Evolutionary conservation across 2,113 vertebrate genomes (phyloP).

Genomic region (Sakesphorus luctuosus): DNA sequence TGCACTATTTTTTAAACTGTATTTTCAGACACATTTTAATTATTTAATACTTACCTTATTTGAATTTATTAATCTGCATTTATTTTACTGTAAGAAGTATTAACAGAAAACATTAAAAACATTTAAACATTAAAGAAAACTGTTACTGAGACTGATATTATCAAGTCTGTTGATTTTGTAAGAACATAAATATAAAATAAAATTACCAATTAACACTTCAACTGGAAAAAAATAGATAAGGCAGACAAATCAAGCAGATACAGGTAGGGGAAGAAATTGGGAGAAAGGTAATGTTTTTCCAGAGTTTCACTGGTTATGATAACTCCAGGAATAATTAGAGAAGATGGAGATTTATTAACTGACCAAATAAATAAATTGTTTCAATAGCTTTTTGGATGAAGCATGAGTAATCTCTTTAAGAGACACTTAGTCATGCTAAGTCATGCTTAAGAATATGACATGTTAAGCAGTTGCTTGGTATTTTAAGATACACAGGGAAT

Average conservation of each 20-base stretch:
- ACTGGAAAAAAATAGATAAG: neutral
- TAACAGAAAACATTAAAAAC: neutral
- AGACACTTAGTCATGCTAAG: too few species aligned
- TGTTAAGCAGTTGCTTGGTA: neutral
- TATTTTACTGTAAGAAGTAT: neutral
- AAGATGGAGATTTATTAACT: neutral
- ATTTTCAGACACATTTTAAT: neutral
- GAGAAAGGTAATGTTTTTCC: neutral
- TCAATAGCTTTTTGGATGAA: neutral
- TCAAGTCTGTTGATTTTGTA: neutral
- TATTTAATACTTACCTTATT: neutral
- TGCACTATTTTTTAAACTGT: neutral
- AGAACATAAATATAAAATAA: neutral
- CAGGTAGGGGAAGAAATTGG: neutral
- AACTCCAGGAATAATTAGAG: neutral
- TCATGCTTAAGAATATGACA: neutral
- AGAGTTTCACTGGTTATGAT: neutral
- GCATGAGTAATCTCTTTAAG: neutral
- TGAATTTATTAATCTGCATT: neutral
- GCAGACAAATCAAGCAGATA: neutral
- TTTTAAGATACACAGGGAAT: neutral
- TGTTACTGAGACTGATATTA: neutral
- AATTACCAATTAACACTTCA: neutral
- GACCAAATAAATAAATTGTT: neutral
- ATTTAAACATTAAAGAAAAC: neutral